Base-by-base conservation (phyloP, 1,140 invertebrate genomes). In the Diuraphis noxia region DNA sequence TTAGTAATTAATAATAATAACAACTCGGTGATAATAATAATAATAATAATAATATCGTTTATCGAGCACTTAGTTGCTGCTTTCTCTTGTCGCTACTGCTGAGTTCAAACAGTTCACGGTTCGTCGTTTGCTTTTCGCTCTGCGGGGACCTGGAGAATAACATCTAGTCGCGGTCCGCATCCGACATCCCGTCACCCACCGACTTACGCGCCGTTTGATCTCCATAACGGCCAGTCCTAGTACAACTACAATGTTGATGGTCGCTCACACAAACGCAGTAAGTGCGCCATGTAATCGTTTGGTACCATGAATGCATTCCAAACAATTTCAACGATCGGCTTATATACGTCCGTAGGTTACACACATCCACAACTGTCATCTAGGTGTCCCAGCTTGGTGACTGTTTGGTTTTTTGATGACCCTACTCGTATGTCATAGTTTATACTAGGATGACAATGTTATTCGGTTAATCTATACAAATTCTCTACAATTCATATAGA, bases 251-350 rank as follows among this genome's bases (percentile, higher is more conserved):
- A 81, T 25, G 40, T 41, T 72, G 81, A 40, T 82, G 81, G n/a
- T 82, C 4, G 81, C 40, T 41, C 41, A 25, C n/a, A 36, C 23
- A 34, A 86, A 86, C 84, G 46, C 84, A 86, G 84, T 86, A 52
- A 86, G 84, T 86, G 84, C 84, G n/a, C 84, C 43, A 36, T 86
- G 84, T 34, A 40, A 86, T 40, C 84, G 84, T 52, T n/a, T 36
- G 43, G 84, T 86, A 86, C 84, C 84, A 43, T 52, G 34, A 85
- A 46, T n/a, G 82, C 81, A 40, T 81, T 38, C 10, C 56, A 5
- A 38, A 81, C 36, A 38, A 38, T 81, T 25, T 25, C 79, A 25
- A 81, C 79, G 79, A 38, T 81, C 23, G 36, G 21, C 79, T 38
- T 36, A 40, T 82, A 41, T 82, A 38, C 36, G 23, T 30, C 36